phyloP scores from a whole-genome alignment of 2,113 vertebrate genomes.

The Lagenorhynchus albirostris region DNA sequence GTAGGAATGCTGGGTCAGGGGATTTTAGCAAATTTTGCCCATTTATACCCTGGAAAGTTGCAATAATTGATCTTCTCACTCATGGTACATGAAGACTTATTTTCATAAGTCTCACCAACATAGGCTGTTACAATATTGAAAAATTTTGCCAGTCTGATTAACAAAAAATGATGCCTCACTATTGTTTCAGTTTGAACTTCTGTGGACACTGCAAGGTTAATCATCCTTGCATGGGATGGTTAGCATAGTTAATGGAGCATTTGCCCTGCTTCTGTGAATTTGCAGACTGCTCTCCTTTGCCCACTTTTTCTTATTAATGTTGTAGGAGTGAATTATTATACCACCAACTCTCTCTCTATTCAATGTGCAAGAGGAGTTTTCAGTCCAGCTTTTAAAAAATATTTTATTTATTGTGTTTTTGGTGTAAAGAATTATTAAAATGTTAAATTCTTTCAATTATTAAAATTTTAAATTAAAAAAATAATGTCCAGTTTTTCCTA shows the following conservation, averaged over 20 bases:
- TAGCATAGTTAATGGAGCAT: background rate
- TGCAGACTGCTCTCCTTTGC: background rate
- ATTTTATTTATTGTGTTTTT: background rate
- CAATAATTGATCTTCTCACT: background rate
- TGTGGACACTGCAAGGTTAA: background rate
- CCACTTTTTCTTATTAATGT: background rate
- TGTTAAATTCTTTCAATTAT: background rate
- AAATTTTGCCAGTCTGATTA: background rate
- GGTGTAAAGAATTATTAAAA: background rate
- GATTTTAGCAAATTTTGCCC: background rate
- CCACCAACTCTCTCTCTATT: background rate
- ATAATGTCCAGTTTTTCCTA: background rate
- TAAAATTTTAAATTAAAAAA: background rate
- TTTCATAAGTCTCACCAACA: background rate
- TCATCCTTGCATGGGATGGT: background rate
- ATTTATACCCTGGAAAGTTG: background rate
- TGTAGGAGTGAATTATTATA: background rate
- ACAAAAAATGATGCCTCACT: background rate
- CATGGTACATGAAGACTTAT: too few relatives aligned
- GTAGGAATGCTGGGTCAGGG: background rate
- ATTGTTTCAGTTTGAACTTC: background rate
- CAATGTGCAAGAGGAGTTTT: background rate
- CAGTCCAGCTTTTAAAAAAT: background rate
- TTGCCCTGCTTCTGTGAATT: background rate
- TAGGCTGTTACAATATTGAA: background rate